phyloP scores from a whole-genome alignment of 2,113 vertebrate species.

The Ailurus styani region DNA sequence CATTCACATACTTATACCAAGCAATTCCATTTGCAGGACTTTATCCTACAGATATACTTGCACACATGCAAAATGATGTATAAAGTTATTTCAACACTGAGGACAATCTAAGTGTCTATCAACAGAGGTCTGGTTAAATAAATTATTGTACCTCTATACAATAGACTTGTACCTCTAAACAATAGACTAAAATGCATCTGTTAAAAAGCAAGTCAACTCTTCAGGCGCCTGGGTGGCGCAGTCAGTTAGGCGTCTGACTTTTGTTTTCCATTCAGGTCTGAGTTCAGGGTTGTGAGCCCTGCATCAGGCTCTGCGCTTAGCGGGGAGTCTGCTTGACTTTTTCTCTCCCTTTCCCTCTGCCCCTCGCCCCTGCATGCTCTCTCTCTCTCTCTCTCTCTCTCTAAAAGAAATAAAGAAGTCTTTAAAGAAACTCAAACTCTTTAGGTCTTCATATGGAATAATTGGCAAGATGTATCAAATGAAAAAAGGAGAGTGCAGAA shows the following conservation, averaged over 20 bases:
- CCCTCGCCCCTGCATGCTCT: too few relatives aligned
- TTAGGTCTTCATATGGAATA: neutral
- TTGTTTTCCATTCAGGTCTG: too few relatives aligned
- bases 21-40: neutral
- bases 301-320: too few relatives aligned
- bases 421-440: neutral
- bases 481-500: neutral
- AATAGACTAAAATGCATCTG: neutral
- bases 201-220: neutral
- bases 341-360: too few relatives aligned
- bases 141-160: neutral
- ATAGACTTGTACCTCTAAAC: neutral
- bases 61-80: neutral
- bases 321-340: too few relatives aligned
- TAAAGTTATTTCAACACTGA: neutral
- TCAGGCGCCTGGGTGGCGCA: neutral
- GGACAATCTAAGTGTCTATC: neutral
- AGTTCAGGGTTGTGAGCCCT: too few relatives aligned
- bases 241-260: too few relatives aligned
- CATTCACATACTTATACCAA: neutral
- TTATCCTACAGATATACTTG: neutral
- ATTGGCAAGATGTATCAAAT: neutral
- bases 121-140: neutral
- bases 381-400: too few relatives aligned
- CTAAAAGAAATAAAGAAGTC: too few relatives aligned